Evolutionary conservation across 2,797 vertebrate genomes (phyloP).

Genomic region (Onychomys arenicola): DNA sequence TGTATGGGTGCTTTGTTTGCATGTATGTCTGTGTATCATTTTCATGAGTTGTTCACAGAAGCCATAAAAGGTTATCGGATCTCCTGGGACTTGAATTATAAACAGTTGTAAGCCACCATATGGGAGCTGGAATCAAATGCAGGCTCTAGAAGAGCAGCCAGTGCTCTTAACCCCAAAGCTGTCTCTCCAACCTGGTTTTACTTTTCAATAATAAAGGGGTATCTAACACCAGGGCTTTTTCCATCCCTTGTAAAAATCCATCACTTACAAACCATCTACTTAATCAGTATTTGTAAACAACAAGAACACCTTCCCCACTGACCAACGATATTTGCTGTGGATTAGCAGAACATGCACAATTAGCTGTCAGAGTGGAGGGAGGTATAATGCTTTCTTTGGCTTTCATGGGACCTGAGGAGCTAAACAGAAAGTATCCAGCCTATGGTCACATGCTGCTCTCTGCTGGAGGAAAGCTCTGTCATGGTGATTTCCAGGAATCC

Average conservation of each 20-base stretch:
- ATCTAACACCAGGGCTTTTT: constrained; percentile 6
- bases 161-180: not conserved
- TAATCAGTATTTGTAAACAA: constrained; percentile 16
- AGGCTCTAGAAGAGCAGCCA: not conserved
- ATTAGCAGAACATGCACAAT: not conserved
- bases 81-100: not conserved
- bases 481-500: not conserved
- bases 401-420: not conserved
- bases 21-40: not conserved
- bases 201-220: constrained; percentile 45
- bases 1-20: not conserved
- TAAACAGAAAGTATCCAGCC: not conserved
- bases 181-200: not conserved
- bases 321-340: not conserved
- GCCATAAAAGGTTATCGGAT: too few relatives aligned
- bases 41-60: not conserved
- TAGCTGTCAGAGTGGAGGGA: not conserved
- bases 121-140: not conserved
- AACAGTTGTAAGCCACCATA: not conserved
- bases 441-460: accelerated
- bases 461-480: not conserved
- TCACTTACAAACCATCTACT: not conserved
- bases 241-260: too few relatives aligned
- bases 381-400: not conserved
- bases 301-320: not conserved